phyloP scores from a whole-genome alignment of 2,888 invertebrate genomes.

The Cyaniris semiargus region DNA sequence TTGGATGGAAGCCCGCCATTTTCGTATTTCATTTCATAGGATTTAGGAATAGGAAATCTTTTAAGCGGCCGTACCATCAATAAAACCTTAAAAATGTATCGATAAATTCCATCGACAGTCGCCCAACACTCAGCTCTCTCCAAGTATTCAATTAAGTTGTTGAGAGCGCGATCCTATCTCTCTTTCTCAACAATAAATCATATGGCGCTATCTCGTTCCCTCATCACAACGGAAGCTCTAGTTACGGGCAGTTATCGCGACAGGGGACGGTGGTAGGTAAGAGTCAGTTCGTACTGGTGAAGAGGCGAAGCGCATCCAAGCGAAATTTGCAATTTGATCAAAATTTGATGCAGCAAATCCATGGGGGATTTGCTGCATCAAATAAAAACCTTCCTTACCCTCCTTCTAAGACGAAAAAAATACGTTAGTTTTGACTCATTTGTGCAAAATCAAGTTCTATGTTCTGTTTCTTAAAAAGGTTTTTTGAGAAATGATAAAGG shows the following conservation, averaged over 20 bases:
- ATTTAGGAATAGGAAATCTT: too few relatives aligned
- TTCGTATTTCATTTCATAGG: too few relatives aligned
- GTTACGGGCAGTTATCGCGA: constrained; percentile 69
- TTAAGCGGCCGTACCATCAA: neutral
- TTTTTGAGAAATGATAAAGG: too few relatives aligned
- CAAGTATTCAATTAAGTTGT: constrained; percentile 75
- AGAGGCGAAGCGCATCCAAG: neutral
- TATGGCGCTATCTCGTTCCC: constrained; percentile 49
- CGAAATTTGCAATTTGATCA: neutral
- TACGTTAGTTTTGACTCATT: too few relatives aligned
- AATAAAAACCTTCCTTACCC: too few relatives aligned
- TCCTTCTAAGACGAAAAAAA: too few relatives aligned
- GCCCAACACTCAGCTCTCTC: constrained; percentile 50
- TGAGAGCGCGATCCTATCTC: constrained; percentile 51
- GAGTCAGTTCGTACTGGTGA: constrained; percentile 42
- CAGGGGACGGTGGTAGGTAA: constrained; percentile 49
- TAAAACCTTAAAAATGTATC: constrained; percentile 34
- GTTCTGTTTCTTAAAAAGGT: too few relatives aligned
- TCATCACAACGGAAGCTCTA: constrained; percentile 65
- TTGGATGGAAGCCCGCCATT: too few relatives aligned
- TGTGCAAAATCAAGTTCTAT: too few relatives aligned
- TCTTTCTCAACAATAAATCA: constrained; percentile 39
- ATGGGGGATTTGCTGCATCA: too few relatives aligned
- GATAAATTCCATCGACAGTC: constrained; percentile 46
- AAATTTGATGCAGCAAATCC: neutral